Conservation (phyloP, 1,140 invertebrate genomes). For the Heliconius melpomene region DNA sequence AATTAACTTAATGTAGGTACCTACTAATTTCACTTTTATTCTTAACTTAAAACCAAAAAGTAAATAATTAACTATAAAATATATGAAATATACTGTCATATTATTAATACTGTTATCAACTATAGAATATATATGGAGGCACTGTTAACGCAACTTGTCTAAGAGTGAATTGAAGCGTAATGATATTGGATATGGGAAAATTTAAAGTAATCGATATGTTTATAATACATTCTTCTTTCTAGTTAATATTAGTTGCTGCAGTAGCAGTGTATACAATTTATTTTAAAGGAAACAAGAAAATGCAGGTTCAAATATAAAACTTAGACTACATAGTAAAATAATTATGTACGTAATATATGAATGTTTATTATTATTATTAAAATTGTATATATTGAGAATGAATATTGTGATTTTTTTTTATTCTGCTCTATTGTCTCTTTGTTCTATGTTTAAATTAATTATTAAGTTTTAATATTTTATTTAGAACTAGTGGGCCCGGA, state of each 20-base stretch:
- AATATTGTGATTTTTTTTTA: too few relatives aligned
- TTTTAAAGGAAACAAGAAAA: background rate
- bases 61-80: background rate
- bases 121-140: background rate
- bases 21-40: background rate
- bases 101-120: background rate
- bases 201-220: background rate
- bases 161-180: background rate
- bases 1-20: background rate
- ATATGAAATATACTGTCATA: background rate
- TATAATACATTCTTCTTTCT: background rate
- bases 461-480: too few relatives aligned
- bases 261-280: background rate
- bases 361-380: too few relatives aligned
- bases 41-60: too few relatives aligned
- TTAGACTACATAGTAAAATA: too few relatives aligned
- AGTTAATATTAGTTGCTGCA: background rate
- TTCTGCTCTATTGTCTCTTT: too few relatives aligned
- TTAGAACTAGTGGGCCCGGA: too few relatives aligned
- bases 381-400: too few relatives aligned
- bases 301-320: too few relatives aligned
- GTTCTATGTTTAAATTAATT: too few relatives aligned
- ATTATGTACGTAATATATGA: too few relatives aligned
- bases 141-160: background rate
- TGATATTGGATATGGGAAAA: conserved; percentile 5